These are phyloP conservation scores for Himalopsyche tibetana DNA, from an alignment of 2,888 invertebrate species.

Conservation along the genomic window DNA sequence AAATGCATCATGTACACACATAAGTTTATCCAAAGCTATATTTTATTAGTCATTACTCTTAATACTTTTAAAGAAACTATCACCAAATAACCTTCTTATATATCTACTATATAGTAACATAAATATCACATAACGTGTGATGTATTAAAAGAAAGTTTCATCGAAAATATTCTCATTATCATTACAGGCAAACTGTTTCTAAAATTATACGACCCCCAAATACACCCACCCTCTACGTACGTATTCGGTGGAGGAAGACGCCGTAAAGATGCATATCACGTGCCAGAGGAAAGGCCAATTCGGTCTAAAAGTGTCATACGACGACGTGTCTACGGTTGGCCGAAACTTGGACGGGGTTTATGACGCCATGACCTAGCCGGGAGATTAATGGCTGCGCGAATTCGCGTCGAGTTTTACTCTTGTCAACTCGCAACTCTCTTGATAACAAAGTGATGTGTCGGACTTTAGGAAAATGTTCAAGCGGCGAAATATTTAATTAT, in stretches of 20 bases:
- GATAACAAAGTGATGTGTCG: neutral
- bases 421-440: neutral
- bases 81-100: too few relatives aligned
- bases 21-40: too few relatives aligned
- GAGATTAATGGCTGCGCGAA: neutral
- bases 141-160: too few relatives aligned
- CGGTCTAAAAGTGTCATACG: constrained; percentile 12
- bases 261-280: constrained; percentile 35
- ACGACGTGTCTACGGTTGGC: constrained; percentile 3
- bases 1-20: too few relatives aligned
- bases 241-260: neutral
- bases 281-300: neutral
- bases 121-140: too few relatives aligned
- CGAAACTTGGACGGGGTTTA: constrained; percentile 18
- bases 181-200: neutral
- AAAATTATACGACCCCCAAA: neutral
- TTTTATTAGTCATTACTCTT: too few relatives aligned
- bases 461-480: too few relatives aligned
- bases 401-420: neutral
- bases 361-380: constrained; percentile 11
- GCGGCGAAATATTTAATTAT: too few relatives aligned
- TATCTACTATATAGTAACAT: too few relatives aligned
- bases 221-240: neutral
- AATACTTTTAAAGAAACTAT: too few relatives aligned
- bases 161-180: neutral